Base-by-base conservation (phyloP, 2,888 invertebrate genomes). In the Pyralis farinalis region DNA sequence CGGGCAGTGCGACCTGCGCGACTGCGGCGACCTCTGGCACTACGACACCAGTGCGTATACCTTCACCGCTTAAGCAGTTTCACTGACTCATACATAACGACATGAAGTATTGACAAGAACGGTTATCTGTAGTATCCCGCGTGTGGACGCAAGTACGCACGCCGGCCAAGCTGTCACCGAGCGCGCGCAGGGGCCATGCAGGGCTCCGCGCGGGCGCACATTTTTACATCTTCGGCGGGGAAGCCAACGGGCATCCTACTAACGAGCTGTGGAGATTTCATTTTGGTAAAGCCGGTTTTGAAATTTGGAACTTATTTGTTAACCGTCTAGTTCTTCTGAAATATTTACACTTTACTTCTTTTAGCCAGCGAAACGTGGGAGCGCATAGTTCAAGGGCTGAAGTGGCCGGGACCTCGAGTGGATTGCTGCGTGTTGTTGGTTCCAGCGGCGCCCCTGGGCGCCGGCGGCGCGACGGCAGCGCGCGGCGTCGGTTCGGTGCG, bases 221-320 rank as follows among this genome's bases (percentile, higher is more conserved):
- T 42, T 93, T 96, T 92, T 90, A 95, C 52, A 88, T 96, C 43
- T 95, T 95, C 76, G 95, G 96, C 3, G 96, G 96, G 0, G 95
- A 96, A 73, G 86, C 92, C 50, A 90, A 89, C 47, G 95, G 95
- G 0, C 91, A 92, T 58, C 86, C 93, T 10, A 91, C 91, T 44
- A 94, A 94, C 70, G 95, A 96, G 63, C 88, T 96, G 34, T 96
- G 96, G 96, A 91, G 94, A 72, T 95, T 94, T 79, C 94, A 94
- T 78, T 96, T 95, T 71, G 93, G 95, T 95, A 48, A 48, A 31
- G 11, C 1, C 8, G 16, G 16, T 16, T 16, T n/a, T n/a, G n/a
- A n/a, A n/a, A n/a, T n/a, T n/a, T n/a, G n/a, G n/a, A n/a, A n/a
- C 16, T 16, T 16, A 16, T 16, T 16, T 16, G n/a, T n/a, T n/a